Evolutionary conservation across 2,888 invertebrate species (phyloP).

Genomic region (Apodemia mormo): DNA sequence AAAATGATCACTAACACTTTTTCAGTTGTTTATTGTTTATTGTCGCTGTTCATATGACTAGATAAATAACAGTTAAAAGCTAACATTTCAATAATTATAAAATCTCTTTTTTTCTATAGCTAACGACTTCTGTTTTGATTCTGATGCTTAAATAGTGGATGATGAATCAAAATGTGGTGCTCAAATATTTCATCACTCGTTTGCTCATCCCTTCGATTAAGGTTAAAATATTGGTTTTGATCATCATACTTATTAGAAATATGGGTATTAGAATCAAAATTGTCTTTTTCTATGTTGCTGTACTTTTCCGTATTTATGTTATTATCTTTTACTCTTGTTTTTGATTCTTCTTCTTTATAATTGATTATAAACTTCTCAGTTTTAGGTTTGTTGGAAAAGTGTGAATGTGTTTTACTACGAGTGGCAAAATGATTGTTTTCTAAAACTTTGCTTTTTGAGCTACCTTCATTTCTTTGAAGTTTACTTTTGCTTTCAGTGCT

Average conservation of each 20-base stretch:
- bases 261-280: background rate
- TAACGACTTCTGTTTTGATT: conserved; percentile 14
- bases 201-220: conserved; percentile 22
- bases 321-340: background rate
- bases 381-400: background rate
- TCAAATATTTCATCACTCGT: conserved; percentile 27
- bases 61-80: conserved; percentile 22
- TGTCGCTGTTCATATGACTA: conserved; percentile 18
- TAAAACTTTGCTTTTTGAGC: background rate
- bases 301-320: background rate
- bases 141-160: conserved; percentile 27
- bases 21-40: background rate
- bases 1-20: background rate
- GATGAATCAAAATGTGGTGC: conserved; percentile 34
- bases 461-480: background rate
- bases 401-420: background rate
- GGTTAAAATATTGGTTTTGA: conserved; percentile 2
- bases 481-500: background rate
- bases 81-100: background rate
- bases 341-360: background rate
- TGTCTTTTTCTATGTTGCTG: background rate
- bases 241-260: background rate
- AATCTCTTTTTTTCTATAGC: background rate
- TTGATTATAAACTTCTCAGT: background rate
- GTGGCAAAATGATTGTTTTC: background rate